These are phyloP conservation scores for Potamilus streckersoni DNA, from an alignment of 1,140 invertebrate genomes.

Conservation along the genomic window DNA sequence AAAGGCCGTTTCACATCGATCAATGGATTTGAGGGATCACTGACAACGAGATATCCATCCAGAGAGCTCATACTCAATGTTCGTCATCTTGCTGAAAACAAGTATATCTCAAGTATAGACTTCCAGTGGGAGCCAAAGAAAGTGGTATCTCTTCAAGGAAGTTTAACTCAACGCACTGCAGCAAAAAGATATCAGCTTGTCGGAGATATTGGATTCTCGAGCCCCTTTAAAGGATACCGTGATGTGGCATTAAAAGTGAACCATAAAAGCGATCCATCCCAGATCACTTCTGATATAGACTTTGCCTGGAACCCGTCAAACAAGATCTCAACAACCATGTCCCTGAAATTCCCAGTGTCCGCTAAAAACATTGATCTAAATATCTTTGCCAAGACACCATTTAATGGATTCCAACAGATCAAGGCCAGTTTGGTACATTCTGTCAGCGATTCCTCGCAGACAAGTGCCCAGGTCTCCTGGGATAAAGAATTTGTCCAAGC, in stretches of 20 bases:
- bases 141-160: neutral
- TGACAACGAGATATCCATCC: conserved; percentile 24
- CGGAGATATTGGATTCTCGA: conserved; percentile 1
- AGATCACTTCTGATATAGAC: conserved; percentile 14
- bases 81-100: conserved; percentile 7
- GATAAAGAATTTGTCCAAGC: conserved; percentile 22
- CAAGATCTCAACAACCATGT: conserved; percentile 3
- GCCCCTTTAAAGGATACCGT: conserved; percentile 4
- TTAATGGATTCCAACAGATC: conserved; percentile 18
- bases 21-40: conserved; percentile 16
- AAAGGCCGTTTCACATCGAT: conserved; percentile 7
- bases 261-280: conserved; percentile 1
- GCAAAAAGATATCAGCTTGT: neutral
- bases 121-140: conserved; percentile 19
- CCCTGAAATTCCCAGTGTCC: conserved; percentile 1
- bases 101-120: conserved; percentile 17
- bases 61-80: conserved; percentile 15
- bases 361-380: conserved; percentile 21
- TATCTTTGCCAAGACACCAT: conserved; percentile 35
- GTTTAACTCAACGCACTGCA: conserved; percentile 1
- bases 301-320: conserved; percentile 11
- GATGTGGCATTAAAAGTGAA: neutral
- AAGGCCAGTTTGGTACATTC: conserved; percentile 20
- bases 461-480: conserved; percentile 13
- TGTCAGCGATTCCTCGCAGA: conserved; percentile 6